Evolutionary conservation across 2,888 invertebrate species (phyloP).

Genomic region (Drosophila paranaensis): DNA sequence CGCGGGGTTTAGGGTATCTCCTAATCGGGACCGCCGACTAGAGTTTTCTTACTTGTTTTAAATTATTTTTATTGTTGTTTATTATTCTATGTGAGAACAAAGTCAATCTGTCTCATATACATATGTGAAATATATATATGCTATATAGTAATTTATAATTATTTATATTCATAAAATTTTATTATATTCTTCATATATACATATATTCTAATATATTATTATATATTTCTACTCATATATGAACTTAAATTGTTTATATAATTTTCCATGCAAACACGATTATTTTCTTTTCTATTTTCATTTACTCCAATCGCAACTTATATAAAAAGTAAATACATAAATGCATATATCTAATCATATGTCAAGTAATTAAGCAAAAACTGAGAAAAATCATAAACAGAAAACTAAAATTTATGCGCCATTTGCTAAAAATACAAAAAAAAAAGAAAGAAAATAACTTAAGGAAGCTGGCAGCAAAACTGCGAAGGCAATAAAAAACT

Average conservation of each 20-base stretch:
- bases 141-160: background rate
- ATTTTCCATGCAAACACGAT: background rate
- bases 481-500: conserved; percentile 38
- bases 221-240: no score
- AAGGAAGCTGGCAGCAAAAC: conserved; percentile 11
- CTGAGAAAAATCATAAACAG: conserved; percentile 36
- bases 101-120: no score
- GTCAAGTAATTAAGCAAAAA: conserved; percentile 26
- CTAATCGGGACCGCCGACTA: no score
- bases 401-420: conserved; percentile 59
- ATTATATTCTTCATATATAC: no score
- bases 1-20: no score
- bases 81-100: no score
- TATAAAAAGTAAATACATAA: conserved; percentile 4
- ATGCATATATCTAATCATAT: conserved; percentile 23
- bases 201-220: no score
- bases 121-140: no score
- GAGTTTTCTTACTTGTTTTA: no score
- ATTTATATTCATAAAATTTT: background rate
- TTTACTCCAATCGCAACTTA: background rate
- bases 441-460: conserved; percentile 18
- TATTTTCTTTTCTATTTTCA: background rate
- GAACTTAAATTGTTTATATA: no score
- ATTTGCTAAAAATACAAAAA: conserved; percentile 37
- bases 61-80: no score